Conservation (phyloP, 2,888 invertebrate genomes). For the Leptinotarsa haldemani region DNA sequence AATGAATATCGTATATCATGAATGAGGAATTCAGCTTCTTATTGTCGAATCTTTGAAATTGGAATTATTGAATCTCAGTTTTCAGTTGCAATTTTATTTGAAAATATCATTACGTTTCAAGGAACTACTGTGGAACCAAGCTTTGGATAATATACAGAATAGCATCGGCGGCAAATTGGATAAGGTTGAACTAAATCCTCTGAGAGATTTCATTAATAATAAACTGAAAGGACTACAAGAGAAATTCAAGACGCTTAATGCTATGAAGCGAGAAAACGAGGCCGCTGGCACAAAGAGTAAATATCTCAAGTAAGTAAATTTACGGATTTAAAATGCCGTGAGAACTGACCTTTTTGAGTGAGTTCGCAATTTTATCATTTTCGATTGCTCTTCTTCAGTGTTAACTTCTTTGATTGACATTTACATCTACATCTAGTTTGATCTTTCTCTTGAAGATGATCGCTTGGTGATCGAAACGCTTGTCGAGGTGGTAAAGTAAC, state of each 20-base stretch:
- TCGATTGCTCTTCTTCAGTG: no score
- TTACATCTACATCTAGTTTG: no score
- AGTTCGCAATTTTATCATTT: no score
- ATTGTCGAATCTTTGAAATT: neutral
- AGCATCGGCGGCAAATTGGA: constrained; percentile 76
- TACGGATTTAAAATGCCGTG: no score
- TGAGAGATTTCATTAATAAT: constrained; percentile 74
- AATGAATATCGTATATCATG: neutral
- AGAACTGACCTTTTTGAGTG: no score
- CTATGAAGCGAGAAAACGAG: constrained; percentile 73
- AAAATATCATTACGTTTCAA: constrained; percentile 51
- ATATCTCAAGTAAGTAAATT: constrained; percentile 68
- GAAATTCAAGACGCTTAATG: constrained; percentile 71
- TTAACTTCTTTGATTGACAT: no score
- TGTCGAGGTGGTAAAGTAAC: no score
- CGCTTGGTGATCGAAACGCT: no score
- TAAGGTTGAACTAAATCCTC: constrained; percentile 73
- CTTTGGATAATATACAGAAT: constrained; percentile 75
- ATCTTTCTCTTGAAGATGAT: no score
- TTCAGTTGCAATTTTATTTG: no score
- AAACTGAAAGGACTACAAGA: constrained; percentile 73
- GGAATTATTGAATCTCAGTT: no score
- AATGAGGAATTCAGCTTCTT: neutral
- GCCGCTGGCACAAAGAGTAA: constrained; percentile 79
- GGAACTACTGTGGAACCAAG: constrained; percentile 75